Evolutionary conservation across 1,140 invertebrate genomes (phyloP), one percentile per base, ranked within the genome.

Genomic region (Drosophila subpulchrella): DNA sequence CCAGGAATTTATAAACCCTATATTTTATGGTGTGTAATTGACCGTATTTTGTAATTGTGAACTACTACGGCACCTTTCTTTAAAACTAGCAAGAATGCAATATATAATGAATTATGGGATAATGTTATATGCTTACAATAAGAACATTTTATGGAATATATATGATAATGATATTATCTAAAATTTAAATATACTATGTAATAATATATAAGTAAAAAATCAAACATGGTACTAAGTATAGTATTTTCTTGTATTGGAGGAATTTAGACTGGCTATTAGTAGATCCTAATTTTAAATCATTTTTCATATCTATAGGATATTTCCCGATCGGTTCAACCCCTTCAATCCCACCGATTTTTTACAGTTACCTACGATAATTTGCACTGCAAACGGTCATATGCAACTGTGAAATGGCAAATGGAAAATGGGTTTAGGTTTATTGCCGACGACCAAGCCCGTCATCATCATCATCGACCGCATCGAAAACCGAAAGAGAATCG

Each of bases 341-440:
- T 12, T n/a, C 32, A 0, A 17, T 12, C 8, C 10, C 12, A 74
- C n/a, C 10, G 36, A 65, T 65, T 74, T 58, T 75, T 53, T 53
- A 66, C 73, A 58, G 71, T 75, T 75, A 44, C 39, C 34, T 30
- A 17, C 36, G 50, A 36, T 75, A 58, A 58, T 75, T 66, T 47
- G 65, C 38, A 46, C 53, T 72, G 46, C 53, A 38, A 58, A 68
- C 36, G 51, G 30, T 57, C 34, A 71, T 71, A 68, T 71, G 70
- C 70, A 60, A 73, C 72, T 75, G 61, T 75, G 61, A 67, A 75
- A 75, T 67, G 55, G 71, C 68, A 42, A 71, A 71, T 66, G 44
- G 70, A 73, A 74, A 75, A 75, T 75, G 61, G 73, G 61, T 54
- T 75, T 67, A 75, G 73, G 61, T 51, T 75, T 75, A 75, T 75